Evolutionary conservation across 2,797 vertebrate species (phyloP).

Genomic region (Carapus acus): DNA sequence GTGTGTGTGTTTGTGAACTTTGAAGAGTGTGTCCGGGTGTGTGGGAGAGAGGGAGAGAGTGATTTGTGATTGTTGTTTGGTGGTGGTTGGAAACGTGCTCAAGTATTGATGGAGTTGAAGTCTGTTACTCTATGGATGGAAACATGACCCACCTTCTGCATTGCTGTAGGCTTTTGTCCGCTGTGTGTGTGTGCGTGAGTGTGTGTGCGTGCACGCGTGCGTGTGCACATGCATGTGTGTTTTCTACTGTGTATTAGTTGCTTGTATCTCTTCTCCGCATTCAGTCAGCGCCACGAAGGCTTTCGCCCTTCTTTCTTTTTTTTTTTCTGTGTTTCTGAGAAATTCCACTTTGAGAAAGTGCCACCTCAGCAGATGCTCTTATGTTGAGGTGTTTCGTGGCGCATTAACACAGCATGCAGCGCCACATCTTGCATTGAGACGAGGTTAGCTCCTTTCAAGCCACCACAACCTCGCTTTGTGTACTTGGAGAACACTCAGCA

Average conservation of each 20-base stretch:
- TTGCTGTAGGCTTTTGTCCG: no score
- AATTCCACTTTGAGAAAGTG: conserved; percentile 1
- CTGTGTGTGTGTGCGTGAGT: neutral
- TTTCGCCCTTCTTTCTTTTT: neutral
- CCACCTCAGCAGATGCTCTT: conserved; percentile 1
- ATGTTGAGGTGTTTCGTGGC: conserved; percentile 11
- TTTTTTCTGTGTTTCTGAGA: neutral
- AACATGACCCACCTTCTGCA: neutral
- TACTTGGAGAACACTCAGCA: neutral
- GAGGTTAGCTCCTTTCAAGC: conserved; percentile 12
- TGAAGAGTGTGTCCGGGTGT: neutral
- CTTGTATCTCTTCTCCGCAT: no score
- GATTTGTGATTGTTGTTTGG: neutral
- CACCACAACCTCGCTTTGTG: conserved; percentile 5
- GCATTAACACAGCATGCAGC: neutral
- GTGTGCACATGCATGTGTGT: neutral
- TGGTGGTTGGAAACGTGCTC: neutral
- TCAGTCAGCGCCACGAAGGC: no score
- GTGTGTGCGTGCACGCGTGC: neutral
- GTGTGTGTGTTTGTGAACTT: neutral
- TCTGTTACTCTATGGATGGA: neutral
- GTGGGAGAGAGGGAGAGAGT: neutral
- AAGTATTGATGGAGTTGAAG: neutral
- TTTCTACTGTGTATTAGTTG: no score
- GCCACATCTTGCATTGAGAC: neutral